Evolutionary conservation across 2,888 invertebrate genomes (phyloP).

Genomic region (Gibbula magus): DNA sequence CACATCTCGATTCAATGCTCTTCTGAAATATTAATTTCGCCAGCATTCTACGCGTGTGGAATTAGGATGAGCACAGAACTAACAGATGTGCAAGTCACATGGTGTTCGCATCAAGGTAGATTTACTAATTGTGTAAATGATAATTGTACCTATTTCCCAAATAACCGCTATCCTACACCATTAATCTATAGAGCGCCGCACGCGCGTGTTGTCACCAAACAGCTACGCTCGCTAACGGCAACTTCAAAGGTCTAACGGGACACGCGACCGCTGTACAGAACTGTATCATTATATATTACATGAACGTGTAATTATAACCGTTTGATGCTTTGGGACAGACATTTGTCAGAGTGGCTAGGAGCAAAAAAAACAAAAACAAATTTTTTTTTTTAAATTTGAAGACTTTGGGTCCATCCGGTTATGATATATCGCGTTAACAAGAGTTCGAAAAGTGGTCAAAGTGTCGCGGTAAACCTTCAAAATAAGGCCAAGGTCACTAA

Average conservation of each 20-base stretch:
- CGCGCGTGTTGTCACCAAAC: background rate
- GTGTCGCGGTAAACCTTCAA: no score
- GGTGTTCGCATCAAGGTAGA: background rate
- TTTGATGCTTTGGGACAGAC: background rate
- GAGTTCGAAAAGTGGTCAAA: no score
- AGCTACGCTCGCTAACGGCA: background rate
- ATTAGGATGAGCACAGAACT: background rate
- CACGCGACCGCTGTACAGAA: background rate
- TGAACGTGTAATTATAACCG: slow-evolving; percentile 1
- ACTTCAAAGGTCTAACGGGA: slow-evolving; percentile 3
- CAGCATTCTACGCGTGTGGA: no score
- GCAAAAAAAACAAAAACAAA: no score
- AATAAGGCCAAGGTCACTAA: no score
- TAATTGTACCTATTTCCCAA: slow-evolving; percentile 3
- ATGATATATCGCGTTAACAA: no score
- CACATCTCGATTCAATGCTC: no score
- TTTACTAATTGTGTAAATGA: slow-evolving; percentile 1
- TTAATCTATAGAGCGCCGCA: background rate
- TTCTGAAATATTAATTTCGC: no score
- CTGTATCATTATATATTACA: slow-evolving; percentile 15
- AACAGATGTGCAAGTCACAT: background rate
- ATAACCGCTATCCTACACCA: background rate
- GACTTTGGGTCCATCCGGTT: no score
- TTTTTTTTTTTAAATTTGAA: no score
- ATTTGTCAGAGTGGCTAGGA: background rate